phyloP scores from a whole-genome alignment of 2,113 vertebrate species.

The Chroicocephalus ridibundus region DNA sequence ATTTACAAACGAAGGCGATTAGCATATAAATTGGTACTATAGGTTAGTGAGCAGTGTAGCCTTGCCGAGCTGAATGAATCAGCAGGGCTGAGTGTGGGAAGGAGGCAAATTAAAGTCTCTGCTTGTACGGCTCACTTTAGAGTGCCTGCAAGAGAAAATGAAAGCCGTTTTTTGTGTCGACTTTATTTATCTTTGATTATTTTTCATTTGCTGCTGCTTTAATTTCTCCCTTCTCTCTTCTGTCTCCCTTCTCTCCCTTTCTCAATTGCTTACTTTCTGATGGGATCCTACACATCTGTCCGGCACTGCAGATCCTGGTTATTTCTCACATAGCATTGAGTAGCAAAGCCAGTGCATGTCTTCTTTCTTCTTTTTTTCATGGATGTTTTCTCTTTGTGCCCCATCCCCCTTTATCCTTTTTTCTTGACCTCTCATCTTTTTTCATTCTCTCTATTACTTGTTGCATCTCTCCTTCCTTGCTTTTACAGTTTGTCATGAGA shows the following conservation, averaged over 20 bases:
- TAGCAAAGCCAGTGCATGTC: background rate
- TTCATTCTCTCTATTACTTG: background rate
- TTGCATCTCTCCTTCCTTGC: background rate
- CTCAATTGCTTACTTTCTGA: background rate
- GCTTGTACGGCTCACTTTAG: background rate
- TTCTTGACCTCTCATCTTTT: background rate
- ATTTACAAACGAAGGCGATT: constrained; percentile 47
- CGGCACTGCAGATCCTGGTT: background rate
- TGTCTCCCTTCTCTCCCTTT: background rate
- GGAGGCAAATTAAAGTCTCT: constrained; percentile 43
- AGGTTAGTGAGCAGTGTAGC: background rate
- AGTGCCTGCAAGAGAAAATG: constrained; percentile 16
- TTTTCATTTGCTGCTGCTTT: background rate
- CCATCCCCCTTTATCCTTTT: background rate
- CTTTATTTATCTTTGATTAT: constrained; percentile 48
- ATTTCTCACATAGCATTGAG: background rate
- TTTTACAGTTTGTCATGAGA: background rate
- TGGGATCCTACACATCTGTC: background rate
- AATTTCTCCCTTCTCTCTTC: background rate
- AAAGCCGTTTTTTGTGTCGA: constrained; percentile 5
- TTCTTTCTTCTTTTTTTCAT: background rate
- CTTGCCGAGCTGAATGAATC: background rate
- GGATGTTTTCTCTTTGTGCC: background rate
- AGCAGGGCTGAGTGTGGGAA: background rate
- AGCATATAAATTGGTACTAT: constrained; percentile 67